Evolutionary conservation across 2,888 invertebrate genomes (phyloP), one percentile per base, ranked within the genome.

Genomic region (Meliscaeva auricollis): DNA sequence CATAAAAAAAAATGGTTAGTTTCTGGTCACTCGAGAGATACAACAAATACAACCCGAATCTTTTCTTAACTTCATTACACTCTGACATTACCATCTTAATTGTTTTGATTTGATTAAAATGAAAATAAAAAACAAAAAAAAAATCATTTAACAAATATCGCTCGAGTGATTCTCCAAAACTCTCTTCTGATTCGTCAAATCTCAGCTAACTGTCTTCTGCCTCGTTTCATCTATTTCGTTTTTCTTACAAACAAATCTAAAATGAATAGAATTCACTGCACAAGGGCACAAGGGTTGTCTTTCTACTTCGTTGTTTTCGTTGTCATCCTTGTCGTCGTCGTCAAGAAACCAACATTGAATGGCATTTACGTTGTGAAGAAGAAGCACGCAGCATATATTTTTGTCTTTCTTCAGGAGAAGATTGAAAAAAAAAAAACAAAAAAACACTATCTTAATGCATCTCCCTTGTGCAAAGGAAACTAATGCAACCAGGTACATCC

Each of bases 321-420:
- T 4, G 26, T 26, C n/a, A n/a, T 58, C 26, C 1, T 41, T 20
- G 1, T 48, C 11, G 17, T 56, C 30, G 22, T 38, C 58, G 35
- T 62, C 52, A 56, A 75, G 69, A 70, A 74, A 73, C 54, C 68
- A 68, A 60, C 52, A 66, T 50, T 77, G 66, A 81, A 82, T 77
- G 73, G 72, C 72, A 77, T 68, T 82, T 54, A 73, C 41, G 60
- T 82, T 68, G 73, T n/a, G n/a, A n/a, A 41, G 52, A 82, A 82
- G 77, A 48, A 82, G 56, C 60, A 69, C 62, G 60, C 82, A 62
- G 50, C 22, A 72, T 46, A 44, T 60, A n/a, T 58, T 58, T 38
- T 58, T 58, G 11, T 13, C 46, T 26, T n/a, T 4, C n/a, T 9
- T 30, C 26, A 26, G 26, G n/a, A 8, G 35, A 3, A 38, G 58